Percentiles rank a stretch among this genome's conserved stretches.
phyloP scores from a whole-genome alignment of 1,140 invertebrate genomes.

The Pararge aegeria region DNA sequence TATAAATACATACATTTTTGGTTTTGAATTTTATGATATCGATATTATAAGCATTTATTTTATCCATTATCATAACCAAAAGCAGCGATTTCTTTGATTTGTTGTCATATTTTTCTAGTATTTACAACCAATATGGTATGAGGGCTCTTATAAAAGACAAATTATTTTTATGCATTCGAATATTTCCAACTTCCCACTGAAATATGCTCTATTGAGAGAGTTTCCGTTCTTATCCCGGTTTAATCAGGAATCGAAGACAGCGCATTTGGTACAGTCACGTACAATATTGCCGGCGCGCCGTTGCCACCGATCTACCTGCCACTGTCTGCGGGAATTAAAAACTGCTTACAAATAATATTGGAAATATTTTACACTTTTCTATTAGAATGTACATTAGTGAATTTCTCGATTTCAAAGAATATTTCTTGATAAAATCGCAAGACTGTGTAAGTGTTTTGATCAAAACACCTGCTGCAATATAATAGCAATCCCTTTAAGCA shows the following conservation, averaged over 20 bases:
- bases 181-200: not conserved
- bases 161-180: not conserved
- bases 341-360: slow-evolving; percentile 17
- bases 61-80: too few relatives aligned
- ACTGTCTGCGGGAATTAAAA: slow-evolving; percentile 22
- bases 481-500: too few relatives aligned
- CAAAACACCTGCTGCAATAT: too few relatives aligned
- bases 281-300: slow-evolving; percentile 48
- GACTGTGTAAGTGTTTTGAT: too few relatives aligned
- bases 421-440: too few relatives aligned
- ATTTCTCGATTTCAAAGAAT: not conserved
- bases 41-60: too few relatives aligned
- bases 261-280: slow-evolving; percentile 46
- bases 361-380: slow-evolving; percentile 21
- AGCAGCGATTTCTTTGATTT: too few relatives aligned
- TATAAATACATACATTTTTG: too few relatives aligned
- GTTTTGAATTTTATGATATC: too few relatives aligned
- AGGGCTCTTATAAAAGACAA: too few relatives aligned
- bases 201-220: not conserved
- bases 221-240: slow-evolving; percentile 18
- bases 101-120: too few relatives aligned
- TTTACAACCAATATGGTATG: too few relatives aligned
- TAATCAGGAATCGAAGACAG: slow-evolving; percentile 32
- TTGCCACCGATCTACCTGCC: slow-evolving; percentile 28
- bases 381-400: slow-evolving; percentile 3